A percentile compares a stretch with the other conserved stretches of the same genome.
Evolutionary conservation across 2,113 vertebrate genomes (phyloP).

Genomic region (Saccopteryx leptura): DNA sequence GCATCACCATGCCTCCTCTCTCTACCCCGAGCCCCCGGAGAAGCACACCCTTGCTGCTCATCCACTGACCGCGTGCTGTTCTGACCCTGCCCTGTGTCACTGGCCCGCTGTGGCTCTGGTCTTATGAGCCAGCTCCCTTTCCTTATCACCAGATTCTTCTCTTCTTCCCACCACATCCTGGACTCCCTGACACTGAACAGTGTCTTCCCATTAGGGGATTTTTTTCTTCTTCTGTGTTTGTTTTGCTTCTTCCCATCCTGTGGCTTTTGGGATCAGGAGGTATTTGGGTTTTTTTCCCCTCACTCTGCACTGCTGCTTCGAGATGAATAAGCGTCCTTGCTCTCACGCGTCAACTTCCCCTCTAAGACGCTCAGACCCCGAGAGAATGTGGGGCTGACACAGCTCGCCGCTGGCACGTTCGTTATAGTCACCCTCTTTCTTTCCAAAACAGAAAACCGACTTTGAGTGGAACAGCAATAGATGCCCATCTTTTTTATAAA

Average conservation of each 20-base stretch:
- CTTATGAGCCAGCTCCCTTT: background rate
- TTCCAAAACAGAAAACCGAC: background rate
- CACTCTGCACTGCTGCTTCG: background rate
- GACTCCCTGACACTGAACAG: background rate
- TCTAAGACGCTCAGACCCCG: too few species aligned
- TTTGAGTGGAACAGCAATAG: background rate
- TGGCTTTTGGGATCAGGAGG: background rate
- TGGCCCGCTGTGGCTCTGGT: background rate
- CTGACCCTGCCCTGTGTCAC: background rate
- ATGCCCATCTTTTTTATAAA: background rate
- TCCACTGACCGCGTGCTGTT: background rate
- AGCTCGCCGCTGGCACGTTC: too few species aligned
- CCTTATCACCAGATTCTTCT: background rate
- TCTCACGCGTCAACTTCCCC: background rate
- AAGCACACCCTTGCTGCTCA: background rate
- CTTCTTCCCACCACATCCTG: background rate
- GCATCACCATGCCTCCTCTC: background rate
- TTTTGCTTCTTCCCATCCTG: background rate
- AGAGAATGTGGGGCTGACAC: too few species aligned
- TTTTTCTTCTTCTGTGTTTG: background rate
- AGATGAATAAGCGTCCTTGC: background rate
- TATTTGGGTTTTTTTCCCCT: background rate
- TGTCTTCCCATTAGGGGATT: background rate
- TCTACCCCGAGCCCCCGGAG: background rate
- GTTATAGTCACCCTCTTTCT: background rate